phyloP scores from a whole-genome alignment of 2,113 vertebrate species.

The Hippocampus mohnikei region DNA sequence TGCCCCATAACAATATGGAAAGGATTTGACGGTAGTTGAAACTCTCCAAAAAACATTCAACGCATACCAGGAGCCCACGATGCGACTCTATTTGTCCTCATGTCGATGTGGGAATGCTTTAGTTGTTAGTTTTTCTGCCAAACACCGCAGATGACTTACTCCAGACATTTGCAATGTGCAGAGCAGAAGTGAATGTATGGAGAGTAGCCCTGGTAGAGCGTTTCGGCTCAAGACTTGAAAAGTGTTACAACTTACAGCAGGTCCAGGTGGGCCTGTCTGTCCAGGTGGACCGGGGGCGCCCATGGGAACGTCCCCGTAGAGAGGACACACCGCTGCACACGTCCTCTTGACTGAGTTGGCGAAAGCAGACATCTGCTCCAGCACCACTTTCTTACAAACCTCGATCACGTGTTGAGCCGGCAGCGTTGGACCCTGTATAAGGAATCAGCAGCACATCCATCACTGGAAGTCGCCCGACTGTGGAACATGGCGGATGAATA shows the following conservation, averaged over 20 bases:
- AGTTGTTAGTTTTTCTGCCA: slow-evolving; percentile 70
- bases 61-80: slow-evolving; percentile 62
- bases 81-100: slow-evolving; percentile 69
- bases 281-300: slow-evolving; percentile 63
- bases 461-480: slow-evolving; percentile 31
- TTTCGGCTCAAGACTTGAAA: background rate
- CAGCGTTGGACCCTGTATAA: slow-evolving; percentile 65
- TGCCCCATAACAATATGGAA: slow-evolving; percentile 61
- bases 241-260: slow-evolving; percentile 58
- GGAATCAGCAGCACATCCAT: slow-evolving; percentile 54
- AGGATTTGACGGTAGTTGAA: slow-evolving; percentile 53
- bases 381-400: slow-evolving; percentile 72
- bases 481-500: slow-evolving; percentile 38
- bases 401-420: slow-evolving; percentile 70
- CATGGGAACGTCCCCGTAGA: slow-evolving; percentile 73
- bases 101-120: slow-evolving; percentile 73
- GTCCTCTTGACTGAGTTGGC: slow-evolving; percentile 74
- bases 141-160: slow-evolving; percentile 54
- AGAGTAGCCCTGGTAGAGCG: slow-evolving; percentile 5
- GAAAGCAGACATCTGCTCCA: slow-evolving; percentile 76
- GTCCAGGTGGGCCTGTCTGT: slow-evolving; percentile 66
- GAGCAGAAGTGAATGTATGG: slow-evolving; percentile 47
- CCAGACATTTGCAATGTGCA: slow-evolving; percentile 52
- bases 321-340: slow-evolving; percentile 68
- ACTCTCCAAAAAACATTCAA: slow-evolving; percentile 63